Conservation (phyloP, 1,140 invertebrate species). For the Leucophenga varia region DNA sequence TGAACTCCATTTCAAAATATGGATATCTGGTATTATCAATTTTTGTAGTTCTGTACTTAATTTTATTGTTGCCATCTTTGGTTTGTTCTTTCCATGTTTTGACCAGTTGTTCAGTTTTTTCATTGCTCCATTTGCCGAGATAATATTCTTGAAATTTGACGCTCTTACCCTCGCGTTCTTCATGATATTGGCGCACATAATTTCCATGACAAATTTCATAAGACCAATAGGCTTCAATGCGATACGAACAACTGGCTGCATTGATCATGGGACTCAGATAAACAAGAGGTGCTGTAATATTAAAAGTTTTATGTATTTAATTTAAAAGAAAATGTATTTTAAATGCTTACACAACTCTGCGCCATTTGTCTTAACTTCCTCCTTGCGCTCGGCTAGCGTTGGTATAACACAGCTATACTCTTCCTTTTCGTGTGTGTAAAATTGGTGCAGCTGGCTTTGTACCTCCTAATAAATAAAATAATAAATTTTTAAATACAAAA, state of each 20-base stretch:
- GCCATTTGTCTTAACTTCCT: constrained; percentile 62
- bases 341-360: constrained; percentile 60
- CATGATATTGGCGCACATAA: constrained; percentile 91
- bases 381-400: constrained; percentile 63
- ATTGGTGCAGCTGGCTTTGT: constrained; percentile 59
- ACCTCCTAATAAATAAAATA: constrained; percentile 50
- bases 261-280: constrained; percentile 75
- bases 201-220: constrained; percentile 95
- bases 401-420: constrained; percentile 77
- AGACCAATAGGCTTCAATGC: constrained; percentile 93
- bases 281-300: constrained; percentile 66
- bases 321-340: background rate
- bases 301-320: background rate
- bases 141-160: constrained; percentile 79
- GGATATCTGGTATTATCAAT: constrained; percentile 85
- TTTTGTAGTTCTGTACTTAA: constrained; percentile 66
- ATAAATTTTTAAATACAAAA: background rate
- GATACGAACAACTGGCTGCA: constrained; percentile 78
- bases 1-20: constrained; percentile 78
- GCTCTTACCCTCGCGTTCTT: constrained; percentile 87
- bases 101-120: constrained; percentile 62
- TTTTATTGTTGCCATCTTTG: constrained; percentile 55
- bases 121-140: constrained; percentile 72
- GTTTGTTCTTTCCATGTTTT: constrained; percentile 54
- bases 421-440: constrained; percentile 69